Evolutionary conservation across 1,140 invertebrate genomes (phyloP).

Genomic region (Andrena cerasifolii): DNA sequence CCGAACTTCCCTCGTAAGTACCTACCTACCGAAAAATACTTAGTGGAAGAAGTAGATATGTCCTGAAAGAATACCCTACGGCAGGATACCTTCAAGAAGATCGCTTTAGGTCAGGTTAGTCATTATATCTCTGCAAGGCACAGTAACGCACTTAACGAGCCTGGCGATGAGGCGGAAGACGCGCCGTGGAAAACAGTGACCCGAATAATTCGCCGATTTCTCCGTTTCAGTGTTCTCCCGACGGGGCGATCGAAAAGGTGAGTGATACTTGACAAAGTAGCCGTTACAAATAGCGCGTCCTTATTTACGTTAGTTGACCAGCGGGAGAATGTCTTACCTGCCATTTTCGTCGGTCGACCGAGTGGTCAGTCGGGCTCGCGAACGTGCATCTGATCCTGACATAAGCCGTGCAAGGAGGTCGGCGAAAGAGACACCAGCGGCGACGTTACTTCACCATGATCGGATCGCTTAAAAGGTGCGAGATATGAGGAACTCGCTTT

Average conservation of each 20-base stretch:
- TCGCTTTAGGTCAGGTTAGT: too few species aligned
- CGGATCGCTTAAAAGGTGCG: conserved; percentile 73
- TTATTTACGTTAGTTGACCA: conserved; percentile 59
- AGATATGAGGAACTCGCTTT: conserved; percentile 78
- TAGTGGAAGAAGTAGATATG: too few species aligned
- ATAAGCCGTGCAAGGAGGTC: conserved; percentile 64
- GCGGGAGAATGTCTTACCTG: conserved; percentile 57
- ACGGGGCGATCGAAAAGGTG: conserved; percentile 19
- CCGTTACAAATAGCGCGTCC: conserved; percentile 62
- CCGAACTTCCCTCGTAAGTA: too few species aligned
- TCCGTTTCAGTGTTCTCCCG: background rate
- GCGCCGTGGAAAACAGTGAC: background rate
- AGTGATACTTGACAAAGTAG: conserved; percentile 46
- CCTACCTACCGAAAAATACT: too few species aligned
- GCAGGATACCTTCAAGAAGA: too few species aligned
- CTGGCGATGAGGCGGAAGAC: background rate
- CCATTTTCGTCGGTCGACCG: conserved; percentile 57
- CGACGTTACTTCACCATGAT: conserved; percentile 67
- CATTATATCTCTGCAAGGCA: too few species aligned
- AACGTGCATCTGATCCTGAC: conserved; percentile 70
- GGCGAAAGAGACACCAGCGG: conserved; percentile 48
- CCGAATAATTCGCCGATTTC: conserved; percentile 7
- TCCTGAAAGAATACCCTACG: too few species aligned
- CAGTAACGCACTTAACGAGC: background rate
- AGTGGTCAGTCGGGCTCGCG: conserved; percentile 3